A percentile compares a stretch with the other conserved stretches of the same genome.
Conservation (phyloP, 2,888 invertebrate genomes). For the Panzeria rudis region DNA sequence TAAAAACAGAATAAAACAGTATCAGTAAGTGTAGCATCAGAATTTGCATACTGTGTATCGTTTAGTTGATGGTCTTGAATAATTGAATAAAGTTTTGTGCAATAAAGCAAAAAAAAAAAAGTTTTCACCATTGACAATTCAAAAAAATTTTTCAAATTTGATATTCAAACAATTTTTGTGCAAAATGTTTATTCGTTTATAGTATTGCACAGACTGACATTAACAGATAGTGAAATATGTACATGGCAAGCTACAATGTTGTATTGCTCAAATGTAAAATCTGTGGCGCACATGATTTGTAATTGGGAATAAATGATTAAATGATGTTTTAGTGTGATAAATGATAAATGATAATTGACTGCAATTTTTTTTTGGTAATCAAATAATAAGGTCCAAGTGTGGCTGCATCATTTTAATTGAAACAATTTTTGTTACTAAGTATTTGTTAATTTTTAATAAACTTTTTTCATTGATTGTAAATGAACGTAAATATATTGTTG, state of each 20-base stretch:
- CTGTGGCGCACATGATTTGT: conserved; percentile 31
- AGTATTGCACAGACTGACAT: conserved; percentile 32
- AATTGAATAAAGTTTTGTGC: conserved; percentile 81
- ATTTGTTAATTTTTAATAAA: too few species aligned
- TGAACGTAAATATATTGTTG: too few species aligned
- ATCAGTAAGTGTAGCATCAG: conserved; percentile 28
- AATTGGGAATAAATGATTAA: conserved; percentile 7
- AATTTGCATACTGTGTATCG: conserved; percentile 65
- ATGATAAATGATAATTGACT: neutral
- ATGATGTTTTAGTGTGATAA: neutral
- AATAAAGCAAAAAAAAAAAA: conserved; percentile 78
- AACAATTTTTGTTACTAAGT: neutral
- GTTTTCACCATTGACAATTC: conserved; percentile 76
- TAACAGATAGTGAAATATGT: conserved; percentile 39
- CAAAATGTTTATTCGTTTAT: conserved; percentile 58
- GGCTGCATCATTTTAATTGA: neutral
- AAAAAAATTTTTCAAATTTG: conserved; percentile 67
- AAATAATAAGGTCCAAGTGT: too few species aligned
- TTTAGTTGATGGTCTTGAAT: conserved; percentile 71
- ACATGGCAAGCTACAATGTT: conserved; percentile 11
- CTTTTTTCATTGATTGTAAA: too few species aligned
- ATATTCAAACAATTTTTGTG: conserved; percentile 62
- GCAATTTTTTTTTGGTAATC: too few species aligned
- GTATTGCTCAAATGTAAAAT: conserved; percentile 7
- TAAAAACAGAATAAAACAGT: conserved; percentile 27